A percentile compares a stretch with the other conserved stretches of the same genome.
These are phyloP conservation scores for Pangasius sanitwongsei DNA, from an alignment of 2,797 vertebrate genomes.

Conservation along the genomic window DNA sequence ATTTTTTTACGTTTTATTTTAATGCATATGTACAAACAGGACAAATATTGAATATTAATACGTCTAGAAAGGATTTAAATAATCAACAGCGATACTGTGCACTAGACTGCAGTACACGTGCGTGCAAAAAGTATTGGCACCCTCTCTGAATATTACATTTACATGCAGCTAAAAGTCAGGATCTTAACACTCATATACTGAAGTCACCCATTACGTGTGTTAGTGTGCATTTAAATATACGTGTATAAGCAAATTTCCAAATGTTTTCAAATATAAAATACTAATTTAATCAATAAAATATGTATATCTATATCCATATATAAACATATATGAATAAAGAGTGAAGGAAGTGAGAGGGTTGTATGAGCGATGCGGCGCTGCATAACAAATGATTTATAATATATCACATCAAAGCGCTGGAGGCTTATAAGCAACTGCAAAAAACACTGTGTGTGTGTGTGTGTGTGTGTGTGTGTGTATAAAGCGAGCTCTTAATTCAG, in stretches of 20 bases:
- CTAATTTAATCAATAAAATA: neutral
- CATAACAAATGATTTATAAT: neutral
- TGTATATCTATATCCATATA: neutral
- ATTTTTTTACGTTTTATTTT: neutral
- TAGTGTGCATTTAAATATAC: neutral
- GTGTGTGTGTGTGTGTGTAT: constrained; percentile 13
- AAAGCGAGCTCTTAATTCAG: constrained; percentile 13
- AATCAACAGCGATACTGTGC: neutral
- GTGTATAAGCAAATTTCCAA: neutral
- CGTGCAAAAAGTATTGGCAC: neutral
- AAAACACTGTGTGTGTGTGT: neutral
- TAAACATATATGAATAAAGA: neutral
- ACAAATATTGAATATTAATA: neutral
- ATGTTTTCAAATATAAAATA: neutral
- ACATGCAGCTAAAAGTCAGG: neutral
- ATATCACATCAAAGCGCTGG: neutral
- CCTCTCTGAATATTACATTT: neutral
- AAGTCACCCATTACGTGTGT: neutral
- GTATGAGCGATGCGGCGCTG: neutral
- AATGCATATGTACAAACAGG: neutral
- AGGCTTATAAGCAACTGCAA: neutral
- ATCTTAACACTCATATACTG: neutral
- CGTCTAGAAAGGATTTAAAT: neutral
- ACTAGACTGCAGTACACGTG: neutral
- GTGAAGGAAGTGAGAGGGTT: neutral